Conservation (phyloP, 2,113 vertebrate genomes). For the Sphaerodactylus townsendi region DNA sequence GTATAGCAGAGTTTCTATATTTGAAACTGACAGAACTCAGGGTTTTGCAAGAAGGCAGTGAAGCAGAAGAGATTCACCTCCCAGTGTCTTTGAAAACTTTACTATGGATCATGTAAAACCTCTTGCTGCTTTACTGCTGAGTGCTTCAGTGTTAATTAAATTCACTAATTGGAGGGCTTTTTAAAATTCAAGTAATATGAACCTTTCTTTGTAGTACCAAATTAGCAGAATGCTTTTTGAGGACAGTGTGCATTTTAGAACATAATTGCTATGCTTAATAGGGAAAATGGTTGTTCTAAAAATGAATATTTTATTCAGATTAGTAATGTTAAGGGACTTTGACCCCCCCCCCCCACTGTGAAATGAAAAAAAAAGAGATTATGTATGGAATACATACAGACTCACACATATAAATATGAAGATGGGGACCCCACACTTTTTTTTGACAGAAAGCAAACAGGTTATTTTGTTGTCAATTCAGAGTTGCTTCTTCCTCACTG, state of each 20-base stretch:
- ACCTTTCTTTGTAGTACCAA: slow-evolving; percentile 53
- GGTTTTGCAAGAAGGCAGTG: not conserved
- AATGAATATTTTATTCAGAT: too few relatives aligned
- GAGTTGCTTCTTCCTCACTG: too few relatives aligned
- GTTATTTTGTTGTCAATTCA: too few relatives aligned
- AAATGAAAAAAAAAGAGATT: too few relatives aligned
- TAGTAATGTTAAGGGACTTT: too few relatives aligned
- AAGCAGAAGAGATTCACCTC: slow-evolving; percentile 33
- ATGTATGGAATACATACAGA: too few relatives aligned
- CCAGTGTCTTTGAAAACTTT: slow-evolving; percentile 12
- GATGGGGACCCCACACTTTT: too few relatives aligned
- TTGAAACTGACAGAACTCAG: not conserved
- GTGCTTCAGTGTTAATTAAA: slow-evolving; percentile 64
- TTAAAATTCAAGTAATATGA: slow-evolving; percentile 52
- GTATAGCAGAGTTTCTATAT: not conserved
- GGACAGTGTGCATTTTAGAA: not conserved
- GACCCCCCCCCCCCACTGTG: too few relatives aligned
- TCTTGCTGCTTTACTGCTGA: slow-evolving; percentile 36
- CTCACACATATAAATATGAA: too few relatives aligned
- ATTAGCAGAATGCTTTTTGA: slow-evolving; percentile 53
- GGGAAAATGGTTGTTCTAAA: too few relatives aligned
- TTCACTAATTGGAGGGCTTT: slow-evolving; percentile 55
- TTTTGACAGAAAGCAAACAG: too few relatives aligned
- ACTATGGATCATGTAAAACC: slow-evolving; percentile 51
- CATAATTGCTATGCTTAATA: not conserved